Evolutionary conservation across 2,888 invertebrate species (phyloP).

Genomic region (Trichopoda pennipes): DNA sequence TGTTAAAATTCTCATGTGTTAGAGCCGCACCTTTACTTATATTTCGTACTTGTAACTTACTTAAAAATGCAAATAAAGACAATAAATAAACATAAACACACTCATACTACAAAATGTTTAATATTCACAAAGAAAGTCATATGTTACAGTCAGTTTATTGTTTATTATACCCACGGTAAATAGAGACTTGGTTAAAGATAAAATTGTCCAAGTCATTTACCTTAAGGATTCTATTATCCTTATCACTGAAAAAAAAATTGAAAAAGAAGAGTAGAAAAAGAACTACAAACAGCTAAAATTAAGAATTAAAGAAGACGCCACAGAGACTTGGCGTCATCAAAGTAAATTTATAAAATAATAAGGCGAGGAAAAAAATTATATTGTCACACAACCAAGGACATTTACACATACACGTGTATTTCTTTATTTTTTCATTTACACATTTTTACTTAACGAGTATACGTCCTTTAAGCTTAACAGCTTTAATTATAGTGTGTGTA

Average conservation of each 20-base stretch:
- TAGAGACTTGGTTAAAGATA: slow-evolving; percentile 33
- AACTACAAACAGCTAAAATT: slow-evolving; percentile 27
- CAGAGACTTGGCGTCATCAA: slow-evolving; percentile 68
- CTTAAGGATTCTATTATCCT: slow-evolving; percentile 80
- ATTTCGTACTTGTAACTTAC: slow-evolving; percentile 49
- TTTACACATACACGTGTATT: slow-evolving; percentile 14
- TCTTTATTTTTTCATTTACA: slow-evolving; percentile 60
- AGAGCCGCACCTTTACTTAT: slow-evolving; percentile 76
- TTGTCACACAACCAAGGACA: slow-evolving; percentile 58
- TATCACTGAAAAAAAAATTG: slow-evolving; percentile 71
- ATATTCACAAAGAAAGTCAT: neutral
- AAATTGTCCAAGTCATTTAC: slow-evolving; percentile 75
- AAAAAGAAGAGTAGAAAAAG: neutral
- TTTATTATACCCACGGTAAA: slow-evolving; percentile 68
- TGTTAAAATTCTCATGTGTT: slow-evolving; percentile 23
- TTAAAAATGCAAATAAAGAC: slow-evolving; percentile 60
- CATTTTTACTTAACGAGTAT: slow-evolving; percentile 50
- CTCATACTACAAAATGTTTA: neutral
- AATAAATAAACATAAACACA: slow-evolving; percentile 32
- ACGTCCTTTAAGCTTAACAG: slow-evolving; percentile 72
- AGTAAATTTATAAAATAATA: slow-evolving; percentile 63
- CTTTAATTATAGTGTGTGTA: slow-evolving; percentile 75
- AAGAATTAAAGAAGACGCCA: slow-evolving; percentile 72
- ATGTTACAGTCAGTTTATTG: slow-evolving; percentile 46
- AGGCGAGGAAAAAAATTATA: slow-evolving; percentile 49